phyloP scores from a whole-genome alignment of 2,113 vertebrate species.

The Upupa epops region DNA sequence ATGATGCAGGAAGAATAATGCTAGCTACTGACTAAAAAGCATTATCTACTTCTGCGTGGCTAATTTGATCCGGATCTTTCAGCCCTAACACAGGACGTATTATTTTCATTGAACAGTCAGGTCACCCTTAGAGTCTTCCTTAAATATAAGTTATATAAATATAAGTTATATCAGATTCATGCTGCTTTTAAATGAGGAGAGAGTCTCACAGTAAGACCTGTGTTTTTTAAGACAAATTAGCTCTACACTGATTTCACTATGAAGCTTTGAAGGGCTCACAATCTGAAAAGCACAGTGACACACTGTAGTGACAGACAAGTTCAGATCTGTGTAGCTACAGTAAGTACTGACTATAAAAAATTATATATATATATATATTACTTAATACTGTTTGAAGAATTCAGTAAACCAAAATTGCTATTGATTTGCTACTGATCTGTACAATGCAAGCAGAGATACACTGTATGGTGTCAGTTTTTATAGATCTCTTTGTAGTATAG shows the following conservation, averaged over 20 bases:
- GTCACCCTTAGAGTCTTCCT: background rate
- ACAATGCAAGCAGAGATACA: background rate
- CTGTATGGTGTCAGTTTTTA: background rate
- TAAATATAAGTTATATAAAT: too few relatives aligned
- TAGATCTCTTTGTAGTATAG: background rate
- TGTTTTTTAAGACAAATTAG: background rate
- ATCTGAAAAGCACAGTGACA: background rate
- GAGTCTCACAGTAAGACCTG: background rate
- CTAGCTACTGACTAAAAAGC: background rate
- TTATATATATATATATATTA: background rate
- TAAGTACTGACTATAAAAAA: background rate
- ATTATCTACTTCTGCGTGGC: background rate
- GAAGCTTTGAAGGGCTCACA: background rate
- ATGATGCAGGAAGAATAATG: background rate
- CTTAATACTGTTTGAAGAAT: background rate
- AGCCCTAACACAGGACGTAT: background rate
- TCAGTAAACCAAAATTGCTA: background rate
- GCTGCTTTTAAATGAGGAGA: background rate
- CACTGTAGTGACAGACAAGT: background rate
- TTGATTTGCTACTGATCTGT: background rate
- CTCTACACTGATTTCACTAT: background rate
- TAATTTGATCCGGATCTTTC: constrained; percentile 16
- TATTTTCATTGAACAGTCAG: background rate
- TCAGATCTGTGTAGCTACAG: background rate
- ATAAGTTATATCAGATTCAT: background rate